Percentiles rank a stretch among this genome's conserved stretches.
Conservation (phyloP, 2,113 vertebrate species). For the Sardina pilchardus region DNA sequence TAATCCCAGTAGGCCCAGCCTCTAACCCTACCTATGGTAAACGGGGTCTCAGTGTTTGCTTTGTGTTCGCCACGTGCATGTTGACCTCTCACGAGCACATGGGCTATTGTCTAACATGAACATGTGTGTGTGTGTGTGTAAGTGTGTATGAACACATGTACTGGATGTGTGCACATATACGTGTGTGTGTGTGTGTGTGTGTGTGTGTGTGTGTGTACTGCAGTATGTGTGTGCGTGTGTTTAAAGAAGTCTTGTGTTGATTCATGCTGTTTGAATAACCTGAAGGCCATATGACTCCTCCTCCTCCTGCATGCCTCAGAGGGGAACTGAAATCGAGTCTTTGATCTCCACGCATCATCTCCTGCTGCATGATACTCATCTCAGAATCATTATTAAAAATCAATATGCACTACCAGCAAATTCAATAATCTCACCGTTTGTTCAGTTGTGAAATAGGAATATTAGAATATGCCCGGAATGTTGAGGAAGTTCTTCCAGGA, state of each 20-base stretch:
- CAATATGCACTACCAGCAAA: background rate
- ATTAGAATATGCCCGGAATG: background rate
- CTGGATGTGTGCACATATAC: background rate
- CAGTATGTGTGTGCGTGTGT: background rate
- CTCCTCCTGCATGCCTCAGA: background rate
- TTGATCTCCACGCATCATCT: background rate
- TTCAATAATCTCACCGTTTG: background rate
- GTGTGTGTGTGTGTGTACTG: background rate
- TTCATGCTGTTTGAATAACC: background rate
- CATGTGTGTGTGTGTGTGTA: background rate
- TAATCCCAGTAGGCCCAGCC: background rate
- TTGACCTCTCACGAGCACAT: background rate
- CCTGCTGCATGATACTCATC: no score
- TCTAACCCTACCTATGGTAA: background rate
- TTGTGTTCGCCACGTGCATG: background rate
- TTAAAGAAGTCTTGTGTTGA: background rate
- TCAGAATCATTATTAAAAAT: background rate
- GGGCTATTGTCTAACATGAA: background rate
- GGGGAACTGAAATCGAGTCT: background rate
- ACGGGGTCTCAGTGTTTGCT: background rate
- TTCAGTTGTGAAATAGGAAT: background rate
- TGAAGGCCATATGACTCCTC: background rate
- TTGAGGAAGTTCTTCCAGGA: no score
- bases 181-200: constrained; percentile 5
- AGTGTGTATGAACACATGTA: background rate